Evolutionary conservation across 2,113 vertebrate species (phyloP).

Genomic region (Motacilla alba): DNA sequence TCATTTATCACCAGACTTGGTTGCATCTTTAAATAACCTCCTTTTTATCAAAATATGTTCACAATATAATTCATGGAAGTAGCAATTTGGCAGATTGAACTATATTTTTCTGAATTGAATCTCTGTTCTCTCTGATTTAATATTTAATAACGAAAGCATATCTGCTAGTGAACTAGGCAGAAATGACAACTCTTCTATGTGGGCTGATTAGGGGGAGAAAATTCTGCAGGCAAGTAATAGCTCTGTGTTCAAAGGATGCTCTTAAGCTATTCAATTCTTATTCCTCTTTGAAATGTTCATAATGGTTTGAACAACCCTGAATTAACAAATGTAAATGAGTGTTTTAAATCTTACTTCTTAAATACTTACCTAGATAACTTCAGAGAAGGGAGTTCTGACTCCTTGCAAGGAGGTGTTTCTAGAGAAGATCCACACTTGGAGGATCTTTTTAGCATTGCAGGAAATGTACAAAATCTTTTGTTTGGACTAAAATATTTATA

Average conservation of each 20-base stretch:
- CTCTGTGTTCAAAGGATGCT: constrained; percentile 34
- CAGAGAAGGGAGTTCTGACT: not conserved
- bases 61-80: constrained; percentile 49
- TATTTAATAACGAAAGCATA: constrained; percentile 44
- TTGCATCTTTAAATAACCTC: constrained; percentile 58
- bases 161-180: constrained; percentile 33
- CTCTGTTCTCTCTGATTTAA: constrained; percentile 19
- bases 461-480: not conserved
- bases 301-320: constrained; percentile 29
- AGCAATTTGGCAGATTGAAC: constrained; percentile 21
- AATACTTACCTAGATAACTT: not conserved
- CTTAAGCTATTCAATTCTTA: not conserved
- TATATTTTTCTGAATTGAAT: not conserved
- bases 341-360: not conserved
- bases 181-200: constrained; percentile 34
- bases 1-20: constrained; percentile 64
- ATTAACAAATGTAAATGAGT: constrained; percentile 47
- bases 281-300: not conserved
- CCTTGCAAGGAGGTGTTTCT: not conserved
- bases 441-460: not conserved
- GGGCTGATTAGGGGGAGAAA: constrained; percentile 8
- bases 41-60: constrained; percentile 45
- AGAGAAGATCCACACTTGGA: not conserved
- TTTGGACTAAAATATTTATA: not conserved
- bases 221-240: constrained; percentile 18